Percentiles rank a stretch among this genome's conserved stretches.
These are phyloP conservation scores for Tetramorium alpestre DNA, from an alignment of 1,140 invertebrate species.

Conservation along the genomic window DNA sequence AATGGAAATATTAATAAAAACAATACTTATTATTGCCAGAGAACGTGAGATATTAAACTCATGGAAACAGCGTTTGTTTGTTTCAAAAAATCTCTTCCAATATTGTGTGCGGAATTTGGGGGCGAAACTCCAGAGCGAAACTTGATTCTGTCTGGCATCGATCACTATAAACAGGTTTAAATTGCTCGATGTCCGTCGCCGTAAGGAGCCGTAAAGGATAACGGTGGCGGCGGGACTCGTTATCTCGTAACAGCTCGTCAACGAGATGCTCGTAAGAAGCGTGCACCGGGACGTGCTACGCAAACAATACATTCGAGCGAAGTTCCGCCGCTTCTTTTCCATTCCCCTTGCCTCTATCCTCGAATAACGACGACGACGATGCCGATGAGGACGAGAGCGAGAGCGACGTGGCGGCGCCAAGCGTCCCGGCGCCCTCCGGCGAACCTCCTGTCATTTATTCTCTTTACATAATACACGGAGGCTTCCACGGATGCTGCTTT, in stretches of 20 bases:
- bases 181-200: constrained; percentile 25
- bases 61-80: background rate
- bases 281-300: background rate
- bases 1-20: background rate
- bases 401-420: constrained; percentile 78
- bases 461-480: constrained; percentile 75
- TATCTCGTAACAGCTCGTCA: constrained; percentile 59
- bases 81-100: background rate
- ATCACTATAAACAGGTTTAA: constrained; percentile 63
- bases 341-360: background rate
- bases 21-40: too few species aligned
- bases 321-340: constrained; percentile 5
- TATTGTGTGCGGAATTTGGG: background rate
- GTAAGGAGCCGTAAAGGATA: constrained; percentile 56
- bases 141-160: constrained; percentile 45
- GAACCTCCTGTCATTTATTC: constrained; percentile 78
- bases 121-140: background rate
- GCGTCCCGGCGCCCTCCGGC: constrained; percentile 77
- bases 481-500: constrained; percentile 31
- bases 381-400: constrained; percentile 12
- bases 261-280: constrained; percentile 3
- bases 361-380: constrained; percentile 2
- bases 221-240: constrained; percentile 64
- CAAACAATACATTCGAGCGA: constrained; percentile 13
- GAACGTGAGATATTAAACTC: background rate